Evolutionary conservation across 2,797 vertebrate species (phyloP).

Genomic region (Pipistrellus pygmaeus): DNA sequence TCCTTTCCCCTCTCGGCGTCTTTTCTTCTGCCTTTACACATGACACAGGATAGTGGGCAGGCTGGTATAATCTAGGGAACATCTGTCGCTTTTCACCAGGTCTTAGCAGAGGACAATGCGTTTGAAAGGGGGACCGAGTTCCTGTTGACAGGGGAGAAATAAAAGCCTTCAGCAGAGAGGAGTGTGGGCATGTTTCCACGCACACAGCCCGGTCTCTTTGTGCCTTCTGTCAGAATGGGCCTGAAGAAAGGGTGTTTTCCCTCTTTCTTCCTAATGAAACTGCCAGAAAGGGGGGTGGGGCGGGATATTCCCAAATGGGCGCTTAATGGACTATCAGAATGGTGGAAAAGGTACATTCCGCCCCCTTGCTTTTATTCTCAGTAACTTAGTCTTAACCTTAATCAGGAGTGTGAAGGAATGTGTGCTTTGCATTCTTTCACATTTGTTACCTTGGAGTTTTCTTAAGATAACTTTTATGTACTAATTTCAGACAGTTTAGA

Average conservation of each 20-base stretch:
- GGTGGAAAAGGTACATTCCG: constrained; percentile 69
- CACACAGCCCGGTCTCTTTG: constrained; percentile 80
- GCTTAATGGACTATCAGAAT: constrained; percentile 79
- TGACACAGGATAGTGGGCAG: constrained; percentile 85
- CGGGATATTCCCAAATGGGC: constrained; percentile 82
- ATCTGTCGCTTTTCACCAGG: constrained; percentile 91
- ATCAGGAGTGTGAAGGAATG: constrained; percentile 81
- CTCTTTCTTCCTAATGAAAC: constrained; percentile 72
- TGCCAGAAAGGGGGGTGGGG: not conserved
- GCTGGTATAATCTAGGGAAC: constrained; percentile 86
- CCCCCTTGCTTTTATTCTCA: constrained; percentile 76
- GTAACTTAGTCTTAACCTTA: constrained; percentile 74
- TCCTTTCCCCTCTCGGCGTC: constrained; percentile 68
- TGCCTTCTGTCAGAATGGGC: constrained; percentile 77
- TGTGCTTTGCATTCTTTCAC: constrained; percentile 79
- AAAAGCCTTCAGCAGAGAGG: constrained; percentile 77
- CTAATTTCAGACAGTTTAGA: constrained; percentile 34
- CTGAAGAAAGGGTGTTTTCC: constrained; percentile 57
- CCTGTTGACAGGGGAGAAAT: constrained; percentile 80
- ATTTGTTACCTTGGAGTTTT: constrained; percentile 81
- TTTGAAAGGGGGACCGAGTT: constrained; percentile 84
- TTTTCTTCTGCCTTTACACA: constrained; percentile 82
- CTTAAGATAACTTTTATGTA: constrained; percentile 75
- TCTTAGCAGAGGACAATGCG: constrained; percentile 88
- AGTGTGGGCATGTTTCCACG: constrained; percentile 81